A percentile compares a stretch with the other conserved stretches of the same genome.
phyloP scores from a whole-genome alignment of 2,888 invertebrate species.

The Eutolmus rufibarbis region DNA sequence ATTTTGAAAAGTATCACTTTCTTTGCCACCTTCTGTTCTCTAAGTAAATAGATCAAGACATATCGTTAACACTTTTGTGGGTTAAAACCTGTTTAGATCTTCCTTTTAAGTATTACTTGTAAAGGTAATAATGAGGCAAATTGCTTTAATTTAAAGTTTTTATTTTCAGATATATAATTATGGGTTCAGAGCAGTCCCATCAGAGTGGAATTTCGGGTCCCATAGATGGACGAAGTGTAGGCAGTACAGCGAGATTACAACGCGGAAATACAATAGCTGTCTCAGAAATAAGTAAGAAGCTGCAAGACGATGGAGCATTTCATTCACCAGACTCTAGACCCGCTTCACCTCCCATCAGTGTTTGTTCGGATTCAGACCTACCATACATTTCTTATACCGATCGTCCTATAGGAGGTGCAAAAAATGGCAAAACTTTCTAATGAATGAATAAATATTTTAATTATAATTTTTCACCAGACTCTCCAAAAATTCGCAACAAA shows the following conservation, averaged over 20 bases:
- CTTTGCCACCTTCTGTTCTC: background rate
- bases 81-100: background rate
- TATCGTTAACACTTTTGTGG: background rate
- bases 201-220: constrained; percentile 52
- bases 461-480: constrained; percentile 67
- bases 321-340: constrained; percentile 63
- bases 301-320: constrained; percentile 56
- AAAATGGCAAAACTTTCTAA: background rate
- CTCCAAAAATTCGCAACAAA: constrained; percentile 78
- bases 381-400: constrained; percentile 93
- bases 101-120: background rate
- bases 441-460: background rate
- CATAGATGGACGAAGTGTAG: background rate
- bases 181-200: constrained; percentile 72
- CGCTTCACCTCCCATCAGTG: constrained; percentile 85
- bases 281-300: constrained; percentile 51
- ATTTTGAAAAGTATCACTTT: background rate
- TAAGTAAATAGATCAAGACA: background rate
- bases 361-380: constrained; percentile 87
- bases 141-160: background rate
- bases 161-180: constrained; percentile 51
- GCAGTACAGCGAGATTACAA: constrained; percentile 57
- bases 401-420: constrained; percentile 80
- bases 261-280: constrained; percentile 66
- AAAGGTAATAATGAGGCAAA: background rate